Conservation (phyloP, 2,797 vertebrate genomes). For the Arremon brunneinucha region DNA sequence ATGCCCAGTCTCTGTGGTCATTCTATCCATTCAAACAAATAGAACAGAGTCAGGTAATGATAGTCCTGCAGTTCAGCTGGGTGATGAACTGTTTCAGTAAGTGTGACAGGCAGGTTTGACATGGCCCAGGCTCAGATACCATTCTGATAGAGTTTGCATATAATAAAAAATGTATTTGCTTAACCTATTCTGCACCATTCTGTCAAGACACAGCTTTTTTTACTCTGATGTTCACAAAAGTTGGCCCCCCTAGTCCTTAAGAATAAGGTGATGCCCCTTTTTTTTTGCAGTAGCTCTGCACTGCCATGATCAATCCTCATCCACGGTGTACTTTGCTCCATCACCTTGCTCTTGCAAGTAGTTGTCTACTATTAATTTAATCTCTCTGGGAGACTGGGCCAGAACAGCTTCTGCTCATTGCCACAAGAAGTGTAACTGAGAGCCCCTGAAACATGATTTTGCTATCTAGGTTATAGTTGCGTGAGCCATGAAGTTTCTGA, state of each 20-base stretch:
- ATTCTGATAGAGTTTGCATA: neutral
- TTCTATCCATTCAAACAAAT: neutral
- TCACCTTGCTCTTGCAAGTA: neutral
- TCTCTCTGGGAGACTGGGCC: neutral
- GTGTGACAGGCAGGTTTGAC: neutral
- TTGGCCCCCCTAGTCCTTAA: neutral
- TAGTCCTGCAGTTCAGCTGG: neutral
- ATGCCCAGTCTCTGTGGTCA: neutral
- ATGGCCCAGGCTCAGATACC: neutral
- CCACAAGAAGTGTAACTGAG: accelerated
- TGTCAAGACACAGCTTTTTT: neutral
- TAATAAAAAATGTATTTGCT: neutral
- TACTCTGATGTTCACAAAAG: neutral
- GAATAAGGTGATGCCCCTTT: neutral
- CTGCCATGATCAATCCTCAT: neutral
- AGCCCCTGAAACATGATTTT: neutral
- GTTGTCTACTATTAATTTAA: neutral
- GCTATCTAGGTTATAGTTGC: neutral
- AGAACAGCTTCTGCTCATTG: neutral
- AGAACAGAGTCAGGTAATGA: neutral
- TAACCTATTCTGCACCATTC: neutral
- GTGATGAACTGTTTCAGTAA: neutral
- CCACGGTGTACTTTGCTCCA: accelerated
- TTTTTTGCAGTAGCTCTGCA: neutral
- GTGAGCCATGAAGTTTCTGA: neutral